phyloP scores from a whole-genome alignment of 2,113 vertebrate species.

The Sinosuthora webbiana region DNA sequence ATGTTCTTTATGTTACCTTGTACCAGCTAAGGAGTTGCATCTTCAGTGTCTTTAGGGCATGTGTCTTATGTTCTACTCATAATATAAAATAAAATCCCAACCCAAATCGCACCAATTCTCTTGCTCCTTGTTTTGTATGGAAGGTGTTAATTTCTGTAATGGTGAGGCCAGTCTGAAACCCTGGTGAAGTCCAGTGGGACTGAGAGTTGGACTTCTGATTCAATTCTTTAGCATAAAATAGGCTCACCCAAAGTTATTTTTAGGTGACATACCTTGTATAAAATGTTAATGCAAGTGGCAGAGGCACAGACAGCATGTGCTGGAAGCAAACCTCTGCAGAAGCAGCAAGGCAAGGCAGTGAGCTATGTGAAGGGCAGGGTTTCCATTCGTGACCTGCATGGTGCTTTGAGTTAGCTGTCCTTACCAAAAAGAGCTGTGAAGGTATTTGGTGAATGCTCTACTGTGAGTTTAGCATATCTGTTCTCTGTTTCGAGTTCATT shows the following conservation, averaged over 20 bases:
- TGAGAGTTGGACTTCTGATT: not conserved
- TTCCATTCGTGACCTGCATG: not conserved
- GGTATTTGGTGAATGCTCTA: not conserved
- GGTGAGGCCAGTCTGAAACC: not conserved
- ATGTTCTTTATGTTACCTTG: not conserved
- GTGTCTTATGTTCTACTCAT: not conserved
- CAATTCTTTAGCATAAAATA: not conserved
- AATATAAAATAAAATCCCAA: not conserved
- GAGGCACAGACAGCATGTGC: not conserved
- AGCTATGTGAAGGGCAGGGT: not conserved
- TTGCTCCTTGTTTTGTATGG: not conserved
- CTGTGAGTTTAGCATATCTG: not conserved
- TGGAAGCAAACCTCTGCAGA: not conserved
- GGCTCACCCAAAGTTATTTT: not conserved
- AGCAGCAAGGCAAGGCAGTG: not conserved
- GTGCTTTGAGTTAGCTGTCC: not conserved
- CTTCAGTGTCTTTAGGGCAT: not conserved
- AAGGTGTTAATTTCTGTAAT: not conserved
- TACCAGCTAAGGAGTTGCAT: not conserved
- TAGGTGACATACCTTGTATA: not conserved
- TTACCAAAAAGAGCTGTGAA: not conserved
- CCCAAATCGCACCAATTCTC: fast-evolving
- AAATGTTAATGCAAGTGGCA: not conserved
- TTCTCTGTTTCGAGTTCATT: not conserved
- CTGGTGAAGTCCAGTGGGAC: not conserved